These are phyloP conservation scores for Dromaius novaehollandiae DNA, from an alignment of 2,113 vertebrate species.

Conservation along the genomic window DNA sequence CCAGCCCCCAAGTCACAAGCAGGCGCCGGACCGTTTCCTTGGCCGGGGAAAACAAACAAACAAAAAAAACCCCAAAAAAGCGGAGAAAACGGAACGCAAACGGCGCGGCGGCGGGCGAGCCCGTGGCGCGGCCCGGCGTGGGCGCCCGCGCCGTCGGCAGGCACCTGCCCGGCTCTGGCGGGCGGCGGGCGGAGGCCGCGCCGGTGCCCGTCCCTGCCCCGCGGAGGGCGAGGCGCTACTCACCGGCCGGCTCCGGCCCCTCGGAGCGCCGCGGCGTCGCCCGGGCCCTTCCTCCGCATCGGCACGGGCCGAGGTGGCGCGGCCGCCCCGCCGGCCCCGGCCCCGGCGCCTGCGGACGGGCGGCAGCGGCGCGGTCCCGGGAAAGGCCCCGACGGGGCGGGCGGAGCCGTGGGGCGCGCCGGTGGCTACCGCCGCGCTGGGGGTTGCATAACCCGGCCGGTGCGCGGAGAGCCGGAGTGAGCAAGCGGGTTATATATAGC, in stretches of 20 bases:
- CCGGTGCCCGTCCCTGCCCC: background rate
- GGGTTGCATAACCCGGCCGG: conserved; percentile 60
- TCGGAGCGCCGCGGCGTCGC: background rate
- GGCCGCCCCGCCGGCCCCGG: background rate
- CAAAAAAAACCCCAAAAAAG: background rate
- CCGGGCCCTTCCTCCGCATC: conserved; percentile 10
- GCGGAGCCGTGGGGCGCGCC: conserved; percentile 53
- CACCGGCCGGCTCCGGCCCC: conserved; percentile 5
- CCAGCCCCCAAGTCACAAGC: background rate
- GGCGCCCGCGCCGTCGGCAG: background rate
- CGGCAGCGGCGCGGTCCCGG: background rate
- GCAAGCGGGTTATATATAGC: conserved; percentile 67
- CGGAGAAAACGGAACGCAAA: background rate
- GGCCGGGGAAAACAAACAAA: background rate
- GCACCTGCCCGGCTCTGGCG: background rate
- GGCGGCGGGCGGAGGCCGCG: background rate
- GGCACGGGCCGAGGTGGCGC: background rate
- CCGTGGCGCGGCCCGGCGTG: background rate
- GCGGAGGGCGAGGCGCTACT: background rate
- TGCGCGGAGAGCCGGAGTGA: conserved; percentile 51
- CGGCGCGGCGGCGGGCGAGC: background rate
- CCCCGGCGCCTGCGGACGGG: background rate
- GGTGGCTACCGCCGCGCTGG: conserved; percentile 36
- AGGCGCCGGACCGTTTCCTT: background rate
- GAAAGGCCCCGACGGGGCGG: conserved; percentile 41